Percentiles rank a stretch among this genome's conserved stretches.
Evolutionary conservation across 2,113 vertebrate species (phyloP).

Genomic region (Ceyx cyanopectus): DNA sequence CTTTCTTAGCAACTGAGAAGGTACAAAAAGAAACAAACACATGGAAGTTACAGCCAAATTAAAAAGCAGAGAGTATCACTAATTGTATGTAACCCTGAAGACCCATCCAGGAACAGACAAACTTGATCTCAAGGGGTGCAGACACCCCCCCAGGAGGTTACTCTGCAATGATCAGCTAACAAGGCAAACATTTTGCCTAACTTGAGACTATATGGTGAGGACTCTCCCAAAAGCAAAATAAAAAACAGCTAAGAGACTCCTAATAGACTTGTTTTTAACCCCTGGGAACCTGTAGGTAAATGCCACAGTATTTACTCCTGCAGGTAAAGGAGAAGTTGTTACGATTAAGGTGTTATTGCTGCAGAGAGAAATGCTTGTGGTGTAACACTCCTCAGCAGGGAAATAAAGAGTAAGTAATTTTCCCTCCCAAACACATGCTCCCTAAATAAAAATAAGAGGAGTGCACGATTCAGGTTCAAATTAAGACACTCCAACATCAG

Average conservation of each 20-base stretch:
- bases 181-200: not conserved
- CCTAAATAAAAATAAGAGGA: not conserved
- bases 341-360: not conserved
- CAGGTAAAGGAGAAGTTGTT: not conserved
- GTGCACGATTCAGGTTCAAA: not conserved
- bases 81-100: not conserved
- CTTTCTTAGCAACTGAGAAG: constrained; percentile 81
- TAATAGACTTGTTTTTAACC: not conserved
- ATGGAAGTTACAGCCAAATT: not conserved
- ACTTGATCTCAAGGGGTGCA: not conserved
- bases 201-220: not conserved
- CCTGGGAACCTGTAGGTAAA: not conserved
- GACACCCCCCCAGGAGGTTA: not conserved
- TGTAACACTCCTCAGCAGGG: not conserved
- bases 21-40: not conserved
- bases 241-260: not conserved
- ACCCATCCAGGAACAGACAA: not conserved
- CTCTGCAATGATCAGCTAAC: not conserved
- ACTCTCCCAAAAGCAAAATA: not conserved
- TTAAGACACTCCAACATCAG: not conserved
- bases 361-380: not conserved
- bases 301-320: not conserved
- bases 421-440: not conserved
- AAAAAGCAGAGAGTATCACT: not conserved
- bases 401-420: not conserved